Conservation (phyloP, 2,888 invertebrate species). For the Noctua pronuba region DNA sequence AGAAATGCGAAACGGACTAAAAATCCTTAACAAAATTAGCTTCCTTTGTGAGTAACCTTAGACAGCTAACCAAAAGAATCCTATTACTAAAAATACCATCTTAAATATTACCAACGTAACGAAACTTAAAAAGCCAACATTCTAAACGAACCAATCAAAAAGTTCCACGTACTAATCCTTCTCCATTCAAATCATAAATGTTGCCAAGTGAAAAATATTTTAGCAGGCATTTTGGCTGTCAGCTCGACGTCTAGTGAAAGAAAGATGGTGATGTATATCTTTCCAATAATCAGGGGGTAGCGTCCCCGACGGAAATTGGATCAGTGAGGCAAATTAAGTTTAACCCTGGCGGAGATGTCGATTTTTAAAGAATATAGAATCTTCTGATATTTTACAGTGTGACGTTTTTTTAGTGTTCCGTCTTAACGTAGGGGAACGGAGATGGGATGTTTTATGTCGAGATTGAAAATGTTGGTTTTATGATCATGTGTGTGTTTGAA, state of each 20-base stretch:
- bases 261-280: conserved; percentile 76
- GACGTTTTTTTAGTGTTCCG: conserved; percentile 39
- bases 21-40: too few relatives aligned
- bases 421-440: conserved; percentile 42
- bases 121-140: neutral
- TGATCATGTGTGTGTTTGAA: neutral
- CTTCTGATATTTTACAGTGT: conserved; percentile 48
- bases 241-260: conserved; percentile 60
- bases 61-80: neutral
- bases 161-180: conserved; percentile 48
- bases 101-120: neutral
- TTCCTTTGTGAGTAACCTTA: neutral
- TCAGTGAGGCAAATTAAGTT: conserved; percentile 82
- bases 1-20: too few relatives aligned
- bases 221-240: conserved; percentile 61
- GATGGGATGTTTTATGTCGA: conserved; percentile 39
- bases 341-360: conserved; percentile 69
- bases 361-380: conserved; percentile 71
- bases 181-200: conserved; percentile 54
- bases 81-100: neutral
- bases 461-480: conserved; percentile 22
- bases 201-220: conserved; percentile 64
- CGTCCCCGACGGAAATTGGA: conserved; percentile 79
- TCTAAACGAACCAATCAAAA: conserved; percentile 53
- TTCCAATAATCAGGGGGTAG: conserved; percentile 78